Evolutionary conservation across 53 echinoderm and acorn worm genomes (phyloP).

Genomic region (Patiria pectinifera): DNA sequence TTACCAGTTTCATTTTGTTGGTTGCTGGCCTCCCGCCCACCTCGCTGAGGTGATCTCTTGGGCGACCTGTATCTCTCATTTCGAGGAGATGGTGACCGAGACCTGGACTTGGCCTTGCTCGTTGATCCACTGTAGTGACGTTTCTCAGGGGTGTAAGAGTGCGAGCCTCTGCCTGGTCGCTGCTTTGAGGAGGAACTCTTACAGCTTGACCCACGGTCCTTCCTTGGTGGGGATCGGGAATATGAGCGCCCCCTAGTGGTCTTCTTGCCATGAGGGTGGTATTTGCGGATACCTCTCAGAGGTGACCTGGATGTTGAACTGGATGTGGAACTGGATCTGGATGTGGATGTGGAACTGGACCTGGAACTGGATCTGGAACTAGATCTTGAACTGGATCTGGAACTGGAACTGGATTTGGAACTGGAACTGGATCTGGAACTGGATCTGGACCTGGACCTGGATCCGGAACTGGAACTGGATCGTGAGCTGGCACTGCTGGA

Average conservation of each 20-base stretch:
- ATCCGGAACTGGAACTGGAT: conserved; percentile 9
- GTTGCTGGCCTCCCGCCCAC: neutral
- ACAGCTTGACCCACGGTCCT: conserved; percentile 30
- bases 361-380: conserved; percentile 4
- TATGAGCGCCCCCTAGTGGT: conserved; percentile 26
- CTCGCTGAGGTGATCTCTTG: conserved; percentile 4
- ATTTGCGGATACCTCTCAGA: conserved; percentile 6
- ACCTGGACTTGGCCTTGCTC: conserved; percentile 34
- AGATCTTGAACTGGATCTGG: conserved; percentile 25
- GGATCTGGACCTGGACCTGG: conserved; percentile 35
- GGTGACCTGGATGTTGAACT: conserved; percentile 35
- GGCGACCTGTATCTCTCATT: conserved; percentile 42
- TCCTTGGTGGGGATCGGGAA: conserved; percentile 29
- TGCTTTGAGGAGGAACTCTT: conserved; percentile 34
- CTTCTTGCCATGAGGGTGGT: conserved; percentile 24
- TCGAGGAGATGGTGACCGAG: neutral
- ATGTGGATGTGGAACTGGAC: neutral
- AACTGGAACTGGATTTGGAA: conserved; percentile 22
- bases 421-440: neutral
- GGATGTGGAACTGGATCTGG: too few species aligned
- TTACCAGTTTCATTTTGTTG: neutral
- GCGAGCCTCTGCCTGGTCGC: conserved; percentile 3
- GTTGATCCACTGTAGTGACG: neutral
- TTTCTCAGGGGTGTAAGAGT: conserved; percentile 36
- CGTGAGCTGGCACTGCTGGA: conserved; percentile 44